Conservation (phyloP, 2,888 invertebrate genomes). For the Neuroscelio doddi region DNA sequence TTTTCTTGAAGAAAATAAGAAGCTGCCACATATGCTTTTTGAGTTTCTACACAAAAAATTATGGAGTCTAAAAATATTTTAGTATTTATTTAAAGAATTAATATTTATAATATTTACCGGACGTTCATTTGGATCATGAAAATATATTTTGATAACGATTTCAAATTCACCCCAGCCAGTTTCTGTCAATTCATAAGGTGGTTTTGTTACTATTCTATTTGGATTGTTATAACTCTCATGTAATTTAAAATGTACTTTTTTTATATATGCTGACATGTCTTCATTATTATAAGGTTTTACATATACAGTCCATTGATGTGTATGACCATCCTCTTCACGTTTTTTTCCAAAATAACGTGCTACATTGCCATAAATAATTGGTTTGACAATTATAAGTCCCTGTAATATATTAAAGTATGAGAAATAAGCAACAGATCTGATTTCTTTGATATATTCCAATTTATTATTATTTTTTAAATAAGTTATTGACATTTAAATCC, state of each 20-base stretch:
- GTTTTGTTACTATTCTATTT: slow-evolving; percentile 93
- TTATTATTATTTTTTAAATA: too few relatives aligned
- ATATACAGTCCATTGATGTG: slow-evolving; percentile 99
- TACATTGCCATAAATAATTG: slow-evolving; percentile 96
- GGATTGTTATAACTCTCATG: slow-evolving; percentile 98
- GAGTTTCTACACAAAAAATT: too few relatives aligned
- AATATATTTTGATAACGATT: slow-evolving; percentile 97
- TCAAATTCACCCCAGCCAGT: slow-evolving; percentile 99
- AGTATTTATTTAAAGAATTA: too few relatives aligned
- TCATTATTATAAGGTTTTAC: slow-evolving; percentile 94
- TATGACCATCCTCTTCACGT: slow-evolving; percentile 97
- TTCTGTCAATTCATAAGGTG: slow-evolving; percentile 97
- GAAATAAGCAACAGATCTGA: neutral
- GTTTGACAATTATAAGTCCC: slow-evolving; percentile 92
- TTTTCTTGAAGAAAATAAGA: too few relatives aligned
- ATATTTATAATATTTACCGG: slow-evolving; percentile 78
- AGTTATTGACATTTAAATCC: too few relatives aligned
- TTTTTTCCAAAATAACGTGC: slow-evolving; percentile 97
- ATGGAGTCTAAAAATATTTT: too few relatives aligned
- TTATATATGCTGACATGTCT: slow-evolving; percentile 95
- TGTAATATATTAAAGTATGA: slow-evolving; percentile 62
- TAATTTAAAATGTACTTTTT: slow-evolving; percentile 96
- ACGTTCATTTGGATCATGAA: slow-evolving; percentile 95
- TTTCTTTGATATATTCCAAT: too few relatives aligned
- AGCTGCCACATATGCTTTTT: too few relatives aligned